Percentiles rank a stretch among this genome's conserved stretches.
These are phyloP conservation scores for Ophioderma brevispina DNA, from an alignment of 35 echinoderm and acorn worm genomes.

Conservation along the genomic window DNA sequence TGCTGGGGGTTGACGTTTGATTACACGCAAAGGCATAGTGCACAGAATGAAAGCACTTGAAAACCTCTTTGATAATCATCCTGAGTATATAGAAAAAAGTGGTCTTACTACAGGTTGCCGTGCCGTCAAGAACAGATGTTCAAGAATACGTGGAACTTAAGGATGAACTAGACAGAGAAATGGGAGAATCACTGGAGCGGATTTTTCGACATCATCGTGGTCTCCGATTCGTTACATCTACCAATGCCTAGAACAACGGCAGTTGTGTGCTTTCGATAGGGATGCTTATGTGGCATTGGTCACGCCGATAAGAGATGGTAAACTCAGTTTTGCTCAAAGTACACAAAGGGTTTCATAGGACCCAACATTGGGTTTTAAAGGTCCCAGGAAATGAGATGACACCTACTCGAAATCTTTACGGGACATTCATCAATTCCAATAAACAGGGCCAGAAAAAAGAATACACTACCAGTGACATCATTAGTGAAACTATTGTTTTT, in stretches of 20 bases:
- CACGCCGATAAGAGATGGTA: slow-evolving; percentile 11
- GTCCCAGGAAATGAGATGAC: no score
- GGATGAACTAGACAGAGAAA: slow-evolving; percentile 1
- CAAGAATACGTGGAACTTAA: background rate
- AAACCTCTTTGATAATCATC: background rate
- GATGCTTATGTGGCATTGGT: background rate
- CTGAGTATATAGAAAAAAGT: background rate
- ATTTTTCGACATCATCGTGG: background rate
- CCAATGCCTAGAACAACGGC: background rate
- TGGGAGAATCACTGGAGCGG: slow-evolving; percentile 8
- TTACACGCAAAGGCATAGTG: slow-evolving; percentile 4
- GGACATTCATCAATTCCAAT: no score
- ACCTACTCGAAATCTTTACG: no score
- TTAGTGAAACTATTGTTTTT: no score
- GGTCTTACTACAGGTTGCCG: background rate
- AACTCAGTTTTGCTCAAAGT: no score
- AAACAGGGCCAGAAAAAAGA: no score
- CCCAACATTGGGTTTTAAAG: no score
- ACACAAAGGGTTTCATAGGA: no score
- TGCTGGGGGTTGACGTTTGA: background rate
- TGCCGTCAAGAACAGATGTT: background rate
- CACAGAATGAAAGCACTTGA: background rate
- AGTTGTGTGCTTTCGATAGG: slow-evolving; percentile 3
- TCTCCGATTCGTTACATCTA: slow-evolving; percentile 20
- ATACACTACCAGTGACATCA: no score